Conservation (phyloP, 2,113 vertebrate species). For the Mugil cephalus region DNA sequence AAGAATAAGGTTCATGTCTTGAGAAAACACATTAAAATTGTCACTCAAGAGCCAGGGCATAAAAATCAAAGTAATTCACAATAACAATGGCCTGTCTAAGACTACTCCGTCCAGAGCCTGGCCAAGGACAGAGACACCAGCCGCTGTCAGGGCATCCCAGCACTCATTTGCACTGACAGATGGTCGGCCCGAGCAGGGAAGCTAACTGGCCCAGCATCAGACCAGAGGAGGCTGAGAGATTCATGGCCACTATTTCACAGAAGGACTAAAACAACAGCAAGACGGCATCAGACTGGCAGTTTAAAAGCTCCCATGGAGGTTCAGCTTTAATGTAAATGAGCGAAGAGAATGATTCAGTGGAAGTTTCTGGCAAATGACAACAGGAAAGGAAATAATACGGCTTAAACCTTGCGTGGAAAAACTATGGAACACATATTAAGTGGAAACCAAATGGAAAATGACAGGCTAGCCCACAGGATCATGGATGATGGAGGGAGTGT, state of each 20-base stretch:
- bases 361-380: too few relatives aligned
- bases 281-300: constrained; percentile 7
- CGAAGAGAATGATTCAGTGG: not conserved
- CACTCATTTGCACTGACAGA: constrained; percentile 57
- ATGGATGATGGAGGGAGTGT: not conserved
- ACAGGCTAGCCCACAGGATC: not conserved
- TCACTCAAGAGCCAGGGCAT: not conserved
- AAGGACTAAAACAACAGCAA: constrained; percentile 22
- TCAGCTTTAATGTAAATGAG: constrained; percentile 3
- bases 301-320: constrained; percentile 8
- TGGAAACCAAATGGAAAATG: not conserved
- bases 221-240: constrained; percentile 14
- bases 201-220: constrained; percentile 43
- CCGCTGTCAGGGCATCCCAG: constrained; percentile 13
- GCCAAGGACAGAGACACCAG: constrained; percentile 14
- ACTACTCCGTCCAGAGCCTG: constrained; percentile 1
- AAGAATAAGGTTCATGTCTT: too few relatives aligned
- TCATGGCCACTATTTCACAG: constrained; percentile 10
- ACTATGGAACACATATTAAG: not conserved
- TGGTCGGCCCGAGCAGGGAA: constrained; percentile 31
- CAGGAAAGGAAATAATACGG: too few relatives aligned
- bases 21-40: not conserved
- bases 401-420: not conserved
- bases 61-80: constrained; percentile 11
- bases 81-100: constrained; percentile 6